These are phyloP conservation scores for Dicroscelio sp. DNA, from an alignment of 2,888 invertebrate genomes.

Conservation along the genomic window DNA sequence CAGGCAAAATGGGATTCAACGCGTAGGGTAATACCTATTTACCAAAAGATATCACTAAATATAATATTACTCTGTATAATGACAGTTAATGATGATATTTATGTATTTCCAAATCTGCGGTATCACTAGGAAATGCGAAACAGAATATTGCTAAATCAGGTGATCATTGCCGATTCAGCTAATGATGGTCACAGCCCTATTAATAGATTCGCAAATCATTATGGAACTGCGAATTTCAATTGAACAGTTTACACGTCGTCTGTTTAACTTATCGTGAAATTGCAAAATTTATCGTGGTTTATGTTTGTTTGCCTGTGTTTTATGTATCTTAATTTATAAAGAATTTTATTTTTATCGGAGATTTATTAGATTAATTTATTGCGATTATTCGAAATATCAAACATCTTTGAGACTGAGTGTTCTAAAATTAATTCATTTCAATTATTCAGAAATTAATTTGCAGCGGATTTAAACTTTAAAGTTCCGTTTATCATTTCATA, in stretches of 20 bases:
- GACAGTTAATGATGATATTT: constrained; percentile 85
- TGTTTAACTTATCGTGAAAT: constrained; percentile 41
- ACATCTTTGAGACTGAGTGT: too few relatives aligned
- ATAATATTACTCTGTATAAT: constrained; percentile 72
- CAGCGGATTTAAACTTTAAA: neutral
- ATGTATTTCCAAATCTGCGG: constrained; percentile 72
- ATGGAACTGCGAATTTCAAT: constrained; percentile 43
- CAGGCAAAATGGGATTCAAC: neutral
- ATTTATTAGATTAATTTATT: too few relatives aligned
- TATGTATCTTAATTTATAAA: too few relatives aligned
- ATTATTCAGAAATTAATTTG: too few relatives aligned
- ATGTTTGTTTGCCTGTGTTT: neutral
- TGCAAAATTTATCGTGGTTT: constrained; percentile 22
- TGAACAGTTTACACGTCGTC: constrained; percentile 35
- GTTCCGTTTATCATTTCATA: constrained; percentile 1
- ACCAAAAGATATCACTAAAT: neutral
- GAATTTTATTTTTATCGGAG: too few relatives aligned
- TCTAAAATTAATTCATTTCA: too few relatives aligned
- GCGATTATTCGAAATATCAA: too few relatives aligned
- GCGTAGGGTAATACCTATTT: neutral
- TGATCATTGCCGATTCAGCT: constrained; percentile 85
- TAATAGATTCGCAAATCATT: constrained; percentile 51
- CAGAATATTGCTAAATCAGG: constrained; percentile 86
- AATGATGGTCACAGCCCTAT: constrained; percentile 79
- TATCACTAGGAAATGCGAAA: constrained; percentile 61